Conservation (phyloP, 2,113 vertebrate genomes). For the Bos javanicus region DNA sequence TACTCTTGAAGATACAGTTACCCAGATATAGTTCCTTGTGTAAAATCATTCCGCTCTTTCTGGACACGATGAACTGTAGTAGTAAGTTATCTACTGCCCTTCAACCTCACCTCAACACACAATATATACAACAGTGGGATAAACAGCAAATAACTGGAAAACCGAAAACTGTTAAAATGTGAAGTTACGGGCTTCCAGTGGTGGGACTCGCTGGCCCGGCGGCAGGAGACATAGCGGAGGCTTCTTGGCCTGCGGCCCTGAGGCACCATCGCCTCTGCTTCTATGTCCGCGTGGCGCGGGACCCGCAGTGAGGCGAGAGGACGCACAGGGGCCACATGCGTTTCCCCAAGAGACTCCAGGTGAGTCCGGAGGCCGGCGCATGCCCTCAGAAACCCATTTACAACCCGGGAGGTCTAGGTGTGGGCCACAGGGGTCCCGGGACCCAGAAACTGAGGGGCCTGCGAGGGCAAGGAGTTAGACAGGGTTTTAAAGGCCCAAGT, state of each 20-base stretch:
- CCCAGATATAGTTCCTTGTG: background rate
- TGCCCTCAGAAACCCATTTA: background rate
- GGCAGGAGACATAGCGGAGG: background rate
- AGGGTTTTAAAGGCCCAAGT: background rate
- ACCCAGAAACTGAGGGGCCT: background rate
- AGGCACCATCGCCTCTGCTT: background rate
- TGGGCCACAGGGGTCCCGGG: background rate
- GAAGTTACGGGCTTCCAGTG: conserved; percentile 16
- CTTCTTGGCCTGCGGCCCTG: background rate
- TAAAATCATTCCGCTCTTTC: background rate
- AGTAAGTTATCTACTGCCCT: too few relatives aligned
- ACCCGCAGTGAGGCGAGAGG: background rate
- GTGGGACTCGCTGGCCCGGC: background rate
- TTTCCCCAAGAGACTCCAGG: background rate
- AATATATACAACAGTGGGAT: background rate
- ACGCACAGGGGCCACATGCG: too few relatives aligned
- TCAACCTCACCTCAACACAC: too few relatives aligned
- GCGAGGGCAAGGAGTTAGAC: background rate
- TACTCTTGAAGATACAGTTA: background rate
- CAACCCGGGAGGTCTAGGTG: too few relatives aligned
- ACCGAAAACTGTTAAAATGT: background rate
- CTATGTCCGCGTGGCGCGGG: background rate
- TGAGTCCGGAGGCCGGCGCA: background rate
- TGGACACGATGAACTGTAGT: background rate
- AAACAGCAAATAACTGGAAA: background rate